phyloP scores from a whole-genome alignment of 2,113 vertebrate genomes.

The Coregonus clupeaformis region DNA sequence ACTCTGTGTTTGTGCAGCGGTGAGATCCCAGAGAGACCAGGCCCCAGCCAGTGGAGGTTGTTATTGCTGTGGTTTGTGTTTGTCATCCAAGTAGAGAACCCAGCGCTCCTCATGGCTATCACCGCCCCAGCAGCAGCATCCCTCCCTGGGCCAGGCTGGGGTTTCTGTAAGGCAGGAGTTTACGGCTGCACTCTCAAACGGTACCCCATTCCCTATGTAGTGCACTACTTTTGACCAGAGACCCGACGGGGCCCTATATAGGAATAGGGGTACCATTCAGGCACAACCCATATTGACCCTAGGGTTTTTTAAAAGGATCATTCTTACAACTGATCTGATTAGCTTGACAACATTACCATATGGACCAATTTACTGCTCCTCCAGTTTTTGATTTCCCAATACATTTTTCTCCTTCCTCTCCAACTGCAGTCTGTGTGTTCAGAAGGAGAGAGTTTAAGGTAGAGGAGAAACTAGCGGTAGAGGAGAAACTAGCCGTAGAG shows the following conservation, averaged over 20 bases:
- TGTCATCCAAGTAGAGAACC: slow-evolving; percentile 35
- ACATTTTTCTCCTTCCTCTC: not conserved
- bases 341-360: slow-evolving; percentile 39
- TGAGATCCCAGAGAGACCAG: slow-evolving; percentile 16
- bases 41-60: slow-evolving; percentile 21
- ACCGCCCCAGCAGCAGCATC: slow-evolving; percentile 28
- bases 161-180: slow-evolving; percentile 22
- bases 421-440: not conserved
- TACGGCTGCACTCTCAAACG: too few species aligned
- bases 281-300: not conserved
- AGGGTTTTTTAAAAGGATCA: not conserved
- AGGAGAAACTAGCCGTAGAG: not conserved
- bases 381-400: not conserved
- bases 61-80: slow-evolving; percentile 32
- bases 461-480: too few species aligned
- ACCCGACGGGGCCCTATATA: too few species aligned
- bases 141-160: not conserved
- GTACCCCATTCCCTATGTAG: too few species aligned
- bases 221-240: too few species aligned
- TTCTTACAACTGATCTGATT: slow-evolving; percentile 41
- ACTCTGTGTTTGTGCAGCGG: slow-evolving; percentile 33
- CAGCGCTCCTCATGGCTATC: slow-evolving; percentile 18
- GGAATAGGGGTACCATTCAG: too few species aligned
- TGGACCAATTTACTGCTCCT: slow-evolving; percentile 32
- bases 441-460: slow-evolving; percentile 2